A percentile compares a stretch with the other conserved stretches of the same genome.
These are phyloP conservation scores for Dicycla oo DNA, from an alignment of 2,888 invertebrate genomes.

Conservation along the genomic window DNA sequence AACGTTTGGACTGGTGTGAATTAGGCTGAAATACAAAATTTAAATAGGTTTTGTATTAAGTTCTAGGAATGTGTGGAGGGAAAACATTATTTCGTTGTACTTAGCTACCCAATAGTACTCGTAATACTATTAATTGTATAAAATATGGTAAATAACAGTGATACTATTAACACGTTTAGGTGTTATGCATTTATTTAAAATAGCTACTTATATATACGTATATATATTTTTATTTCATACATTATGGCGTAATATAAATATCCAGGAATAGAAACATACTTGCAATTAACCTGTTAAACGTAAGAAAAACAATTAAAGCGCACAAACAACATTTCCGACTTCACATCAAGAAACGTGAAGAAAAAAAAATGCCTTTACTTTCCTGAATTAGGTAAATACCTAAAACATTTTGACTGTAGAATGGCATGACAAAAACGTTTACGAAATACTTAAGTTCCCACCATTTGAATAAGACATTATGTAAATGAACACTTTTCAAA, in stretches of 20 bases:
- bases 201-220: too few species aligned
- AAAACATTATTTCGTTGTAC: neutral
- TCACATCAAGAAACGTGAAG: neutral
- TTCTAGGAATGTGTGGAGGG: neutral
- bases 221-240: too few species aligned
- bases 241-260: too few species aligned
- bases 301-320: neutral
- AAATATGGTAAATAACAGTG: neutral
- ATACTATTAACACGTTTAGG: too few species aligned
- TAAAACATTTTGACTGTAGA: slow-evolving; percentile 53
- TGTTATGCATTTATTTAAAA: too few species aligned
- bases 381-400: slow-evolving; percentile 45
- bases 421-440: slow-evolving; percentile 74
- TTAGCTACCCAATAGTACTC: neutral
- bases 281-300: neutral
- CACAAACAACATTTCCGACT: too few species aligned
- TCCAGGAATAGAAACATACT: neutral
- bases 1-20: slow-evolving; percentile 37
- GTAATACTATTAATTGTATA: neutral
- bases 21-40: slow-evolving; percentile 11
- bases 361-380: neutral
- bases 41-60: neutral
- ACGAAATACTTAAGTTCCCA: slow-evolving; percentile 67
- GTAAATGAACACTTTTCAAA: slow-evolving; percentile 74
- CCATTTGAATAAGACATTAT: slow-evolving; percentile 75